Evolutionary conservation across 2,113 vertebrate genomes (phyloP), one percentile per base, ranked within the genome.

Genomic region (Choloepus hoffmanni): DNA sequence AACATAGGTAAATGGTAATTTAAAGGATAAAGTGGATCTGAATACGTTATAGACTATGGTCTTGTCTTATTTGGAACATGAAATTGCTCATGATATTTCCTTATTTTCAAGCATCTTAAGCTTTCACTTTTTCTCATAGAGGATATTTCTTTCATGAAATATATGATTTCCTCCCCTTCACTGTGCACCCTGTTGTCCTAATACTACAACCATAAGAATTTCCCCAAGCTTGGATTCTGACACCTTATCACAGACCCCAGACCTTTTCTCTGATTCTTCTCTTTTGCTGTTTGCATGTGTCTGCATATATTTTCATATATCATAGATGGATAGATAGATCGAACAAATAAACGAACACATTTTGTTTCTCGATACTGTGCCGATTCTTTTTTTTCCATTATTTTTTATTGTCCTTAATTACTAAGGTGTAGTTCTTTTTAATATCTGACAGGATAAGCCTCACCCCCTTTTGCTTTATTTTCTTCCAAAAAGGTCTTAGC

Each of bases 381-480:
- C 50, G 63, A 90, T 63, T 93, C 72, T 55, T 5, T 70, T 65
- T 28, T 65, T 45, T 88, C 40, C 15, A 43, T 81, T 74, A 28
- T 1, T 23, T 85, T 88, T 95, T 95, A 45, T 21, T 43, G 12
- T 81, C 65, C 14, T 93, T 90, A 74, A 23, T 93, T 87, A 84
- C 6, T 50, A 11, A 87, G 58, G 65, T 13, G n/a, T 92, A 68
- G 83, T 58, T 58, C 74, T 55, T 89, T 91, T 76, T 90, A 76
- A 23, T 67, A 90, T 50, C 30, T 74, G n/a, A 4, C 26, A 79
- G n/a, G 36, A 43, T 62, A 70, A 95, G 11, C 65, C 9, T 36
- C 30, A 60, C 74, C 21, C 30, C 13, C 3, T 79, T 95, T 94
- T 88, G 60, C 28, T 96, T 93, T 81, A 81, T 88, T 92, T 92